Evolutionary conservation across 2,797 vertebrate genomes (phyloP).

Genomic region (Hafferia zeledoni): DNA sequence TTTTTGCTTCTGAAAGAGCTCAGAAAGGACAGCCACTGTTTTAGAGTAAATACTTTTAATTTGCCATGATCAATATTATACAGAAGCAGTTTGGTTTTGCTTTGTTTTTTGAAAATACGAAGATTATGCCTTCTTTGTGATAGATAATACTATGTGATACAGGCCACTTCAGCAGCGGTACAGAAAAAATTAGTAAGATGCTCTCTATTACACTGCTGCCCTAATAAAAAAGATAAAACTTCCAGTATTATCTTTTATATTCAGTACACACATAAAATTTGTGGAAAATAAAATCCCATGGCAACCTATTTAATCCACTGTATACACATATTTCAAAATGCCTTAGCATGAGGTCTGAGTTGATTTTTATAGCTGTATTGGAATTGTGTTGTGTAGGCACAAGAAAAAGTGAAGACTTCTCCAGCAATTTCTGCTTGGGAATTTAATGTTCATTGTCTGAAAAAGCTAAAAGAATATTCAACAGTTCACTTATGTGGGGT

Average conservation of each 20-base stretch:
- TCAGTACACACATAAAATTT: neutral
- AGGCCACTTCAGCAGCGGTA: neutral
- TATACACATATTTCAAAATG: accelerated
- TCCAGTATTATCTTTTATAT: neutral
- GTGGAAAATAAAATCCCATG: neutral
- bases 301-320: neutral
- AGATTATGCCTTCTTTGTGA: neutral
- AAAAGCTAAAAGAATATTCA: neutral
- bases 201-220: neutral
- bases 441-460: neutral
- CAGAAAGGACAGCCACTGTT: neutral
- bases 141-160: neutral
- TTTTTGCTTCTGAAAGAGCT: neutral
- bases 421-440: neutral
- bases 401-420: neutral
- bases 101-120: neutral
- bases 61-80: neutral
- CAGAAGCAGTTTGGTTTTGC: neutral
- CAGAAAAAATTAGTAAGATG: neutral
- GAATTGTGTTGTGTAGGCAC: neutral
- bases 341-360: neutral
- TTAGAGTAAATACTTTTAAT: neutral
- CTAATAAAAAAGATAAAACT: neutral
- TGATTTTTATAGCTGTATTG: neutral
- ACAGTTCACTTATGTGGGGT: neutral